Evolutionary conservation across 2,797 vertebrate genomes (phyloP), one percentile per base, ranked within the genome.

Genomic region (Neosalanx taihuensis): DNA sequence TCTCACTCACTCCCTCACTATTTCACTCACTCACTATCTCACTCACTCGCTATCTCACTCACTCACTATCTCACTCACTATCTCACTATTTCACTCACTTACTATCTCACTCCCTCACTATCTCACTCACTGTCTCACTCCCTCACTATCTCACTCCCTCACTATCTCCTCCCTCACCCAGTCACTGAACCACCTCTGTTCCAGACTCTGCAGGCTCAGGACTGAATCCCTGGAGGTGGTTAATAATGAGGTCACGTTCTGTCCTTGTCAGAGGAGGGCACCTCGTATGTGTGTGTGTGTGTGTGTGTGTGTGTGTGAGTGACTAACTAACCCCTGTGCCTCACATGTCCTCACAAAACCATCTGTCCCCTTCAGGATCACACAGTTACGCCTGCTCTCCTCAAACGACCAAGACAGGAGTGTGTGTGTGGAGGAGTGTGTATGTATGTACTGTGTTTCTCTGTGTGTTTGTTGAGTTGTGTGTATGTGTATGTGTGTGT

Each of bases 281-380:
- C 23, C 41, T 35, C 20, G 9, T 65, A 17, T 67, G 51, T 56
- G 46, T 67, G 64, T 56, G 41, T 64, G 23, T 64, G 63, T 35
- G 37, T 64, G 26, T 66, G 26, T 66, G 41, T 66, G 64, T n/a
- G 23, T 53, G 26, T 66, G 64, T 53, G 15, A 67, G 64, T 53
- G 15, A 67, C 49, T 53, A 65, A 46, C n/a, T 15, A 7, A 30
- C 65, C 46, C 49, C 65, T 67, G 26, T 67, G 65, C 10, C 65
- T 67, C 29, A 6, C 49, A 31, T 51, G 46, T 29, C 49, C 26
- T 51, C 46, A 67, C 49, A 3, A 67, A 51, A 46, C 64, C 64
- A 67, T 53, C 46, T 67, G 64, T 13, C 18, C 64, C 46, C 46
- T 6, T 15, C 46, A 51, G 41, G 4, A 29, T 18, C 37, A 17